Conservation (phyloP, 2,113 vertebrate genomes). For the cattle (Bos taurus) region DNA sequence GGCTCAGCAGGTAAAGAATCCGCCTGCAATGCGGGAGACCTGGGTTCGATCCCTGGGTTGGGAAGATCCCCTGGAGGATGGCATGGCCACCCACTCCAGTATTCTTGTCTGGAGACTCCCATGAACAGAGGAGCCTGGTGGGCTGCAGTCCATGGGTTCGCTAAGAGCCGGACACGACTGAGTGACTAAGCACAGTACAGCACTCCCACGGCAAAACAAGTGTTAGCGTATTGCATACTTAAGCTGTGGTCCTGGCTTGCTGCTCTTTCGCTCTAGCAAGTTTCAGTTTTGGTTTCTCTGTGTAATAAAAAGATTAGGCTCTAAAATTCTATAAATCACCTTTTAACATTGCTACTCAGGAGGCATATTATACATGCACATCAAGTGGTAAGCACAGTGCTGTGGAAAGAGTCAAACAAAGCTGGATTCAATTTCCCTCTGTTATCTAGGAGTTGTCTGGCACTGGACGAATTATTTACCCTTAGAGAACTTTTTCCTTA, state of each 20-base stretch:
- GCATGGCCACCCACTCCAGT: not conserved
- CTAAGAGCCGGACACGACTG: not conserved
- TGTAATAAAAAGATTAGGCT: not conserved
- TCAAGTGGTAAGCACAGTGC: not conserved
- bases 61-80: not conserved
- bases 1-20: not conserved
- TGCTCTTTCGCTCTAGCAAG: not conserved
- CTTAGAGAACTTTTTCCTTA: not conserved
- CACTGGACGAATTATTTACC: not conserved
- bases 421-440: not conserved
- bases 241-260: not conserved
- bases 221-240: not conserved
- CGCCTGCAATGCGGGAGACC: not conserved
- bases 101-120: not conserved
- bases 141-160: not conserved
- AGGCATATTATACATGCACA: not conserved
- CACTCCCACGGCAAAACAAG: not conserved
- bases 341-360: not conserved
- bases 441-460: not conserved
- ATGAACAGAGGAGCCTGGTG: not conserved
- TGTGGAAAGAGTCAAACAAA: not conserved
- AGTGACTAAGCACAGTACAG: not conserved
- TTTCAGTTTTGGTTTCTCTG: constrained; percentile 10
- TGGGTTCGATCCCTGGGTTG: not conserved
- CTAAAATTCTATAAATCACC: not conserved